Base-by-base conservation (phyloP, 2,113 vertebrate species). In the Aptenodytes patagonicus region DNA sequence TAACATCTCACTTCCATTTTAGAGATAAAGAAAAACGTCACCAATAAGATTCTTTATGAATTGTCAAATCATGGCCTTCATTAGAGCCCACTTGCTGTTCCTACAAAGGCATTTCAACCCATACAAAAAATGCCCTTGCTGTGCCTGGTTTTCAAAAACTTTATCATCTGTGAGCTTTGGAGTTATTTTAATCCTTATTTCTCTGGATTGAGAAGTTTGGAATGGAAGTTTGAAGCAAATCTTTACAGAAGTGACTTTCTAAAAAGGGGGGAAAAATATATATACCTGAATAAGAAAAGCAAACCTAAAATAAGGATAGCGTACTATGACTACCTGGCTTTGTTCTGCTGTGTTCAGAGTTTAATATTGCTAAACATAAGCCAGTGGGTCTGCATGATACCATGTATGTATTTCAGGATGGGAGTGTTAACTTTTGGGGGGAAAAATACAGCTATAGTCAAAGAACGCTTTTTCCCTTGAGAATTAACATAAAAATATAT, bases 1-100 rank as follows among this genome's bases (percentile, higher is more conserved):
- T 75, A 95, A 75, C 85, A 93, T 93, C 76, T 90, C 81, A 34
- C 55, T 93, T 75, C 76, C 87, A 76, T 93, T 91, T 70, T 32
- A 83, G 58, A 95, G 57, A 84, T 79, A 46, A 77, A 66, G 13
- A 18, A 64, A 81, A 79, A 92, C 81, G 65, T 51, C 69, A 84
- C 57, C 77, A 71, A 29, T 69, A 82, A 94, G 76, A 79, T 49
- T 89, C 86, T 54, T 71, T 17, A 19, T 3, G 36, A 70, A 54
- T 62, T 88, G 65, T 93, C 95, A 96, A 87, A 95, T 82, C 89
- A 36, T 6, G 24, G 78, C 34, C 52, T 70, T 78, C 42, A 3
- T 83, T 61, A 82, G 22, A 89, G 82, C 58, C 72, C 32, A 34
- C 31, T 57, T 66, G 64, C 61, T 61, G 62, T 55, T 64, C 69